A percentile compares a stretch with the other conserved stretches of the same genome.
These are phyloP conservation scores for Diadema setosum DNA, from an alignment of 35 echinoderm and acorn worm genomes.

Conservation along the genomic window DNA sequence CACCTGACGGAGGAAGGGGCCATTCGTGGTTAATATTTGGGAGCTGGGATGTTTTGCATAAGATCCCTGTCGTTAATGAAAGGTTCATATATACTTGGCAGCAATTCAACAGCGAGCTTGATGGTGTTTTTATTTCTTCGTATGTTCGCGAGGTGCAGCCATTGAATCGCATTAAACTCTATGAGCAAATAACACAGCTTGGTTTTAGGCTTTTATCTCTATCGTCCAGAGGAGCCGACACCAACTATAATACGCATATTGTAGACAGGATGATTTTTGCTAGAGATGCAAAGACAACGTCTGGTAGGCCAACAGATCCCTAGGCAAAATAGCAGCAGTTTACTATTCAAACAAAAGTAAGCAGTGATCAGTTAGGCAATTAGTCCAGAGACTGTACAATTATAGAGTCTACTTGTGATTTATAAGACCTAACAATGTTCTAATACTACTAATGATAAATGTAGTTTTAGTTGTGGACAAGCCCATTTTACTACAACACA, in stretches of 20 bases:
- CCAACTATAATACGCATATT: conserved; percentile 68
- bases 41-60: conserved; percentile 49
- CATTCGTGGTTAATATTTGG: conserved; percentile 91
- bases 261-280: conserved; percentile 87
- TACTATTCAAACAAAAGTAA: too few relatives aligned
- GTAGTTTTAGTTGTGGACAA: too few relatives aligned
- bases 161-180: conserved; percentile 78
- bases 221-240: conserved; percentile 87
- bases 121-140: conserved; percentile 34
- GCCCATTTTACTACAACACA: too few relatives aligned
- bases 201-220: conserved; percentile 67
- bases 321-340: too few relatives aligned
- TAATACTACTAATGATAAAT: too few relatives aligned
- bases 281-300: conserved; percentile 39
- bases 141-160: conserved; percentile 69
- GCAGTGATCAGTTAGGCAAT: too few relatives aligned
- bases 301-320: too few relatives aligned
- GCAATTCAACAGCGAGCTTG: conserved; percentile 11
- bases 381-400: too few relatives aligned
- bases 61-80: conserved; percentile 52
- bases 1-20: conserved; percentile 80
- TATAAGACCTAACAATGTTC: too few relatives aligned
- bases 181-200: conserved; percentile 61
- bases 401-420: too few relatives aligned
- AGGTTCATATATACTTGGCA: conserved; percentile 33